phyloP scores from a whole-genome alignment of 2,797 vertebrate species.

The Onychomys torridus region DNA sequence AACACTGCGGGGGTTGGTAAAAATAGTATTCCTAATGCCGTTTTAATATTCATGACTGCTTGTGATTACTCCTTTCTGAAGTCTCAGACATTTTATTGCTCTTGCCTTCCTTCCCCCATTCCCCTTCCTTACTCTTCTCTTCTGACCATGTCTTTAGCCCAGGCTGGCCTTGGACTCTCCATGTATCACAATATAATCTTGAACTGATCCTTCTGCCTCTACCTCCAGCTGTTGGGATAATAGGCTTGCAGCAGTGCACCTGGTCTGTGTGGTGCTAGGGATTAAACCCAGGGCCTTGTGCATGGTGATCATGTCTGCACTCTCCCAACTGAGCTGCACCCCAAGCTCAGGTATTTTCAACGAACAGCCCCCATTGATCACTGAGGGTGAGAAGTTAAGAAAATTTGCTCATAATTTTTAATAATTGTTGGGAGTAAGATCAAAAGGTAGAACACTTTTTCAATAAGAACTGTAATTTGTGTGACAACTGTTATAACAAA shows the following conservation, averaged over 20 bases:
- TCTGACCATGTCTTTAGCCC: background rate
- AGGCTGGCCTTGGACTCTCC: background rate
- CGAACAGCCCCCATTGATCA: background rate
- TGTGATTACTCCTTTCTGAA: conserved; percentile 36
- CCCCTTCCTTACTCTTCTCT: background rate
- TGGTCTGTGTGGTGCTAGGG: background rate
- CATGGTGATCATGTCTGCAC: no score
- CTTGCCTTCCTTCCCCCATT: rapidly evolving
- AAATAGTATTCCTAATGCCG: background rate
- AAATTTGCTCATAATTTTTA: conserved; percentile 18
- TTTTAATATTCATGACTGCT: conserved; percentile 10
- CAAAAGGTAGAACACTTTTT: background rate
- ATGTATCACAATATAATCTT: background rate
- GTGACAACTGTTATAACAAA: background rate
- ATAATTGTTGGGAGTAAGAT: background rate
- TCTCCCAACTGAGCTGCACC: no score
- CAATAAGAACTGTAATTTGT: background rate
- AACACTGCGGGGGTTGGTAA: background rate
- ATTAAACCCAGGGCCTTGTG: no score
- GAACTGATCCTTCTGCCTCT: background rate
- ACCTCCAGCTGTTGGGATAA: background rate
- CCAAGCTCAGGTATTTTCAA: background rate
- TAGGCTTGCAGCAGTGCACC: background rate
- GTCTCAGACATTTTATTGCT: background rate
- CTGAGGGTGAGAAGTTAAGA: background rate